Base-by-base conservation (phyloP, 2,888 invertebrate genomes). In the Octonoba sinensis region DNA sequence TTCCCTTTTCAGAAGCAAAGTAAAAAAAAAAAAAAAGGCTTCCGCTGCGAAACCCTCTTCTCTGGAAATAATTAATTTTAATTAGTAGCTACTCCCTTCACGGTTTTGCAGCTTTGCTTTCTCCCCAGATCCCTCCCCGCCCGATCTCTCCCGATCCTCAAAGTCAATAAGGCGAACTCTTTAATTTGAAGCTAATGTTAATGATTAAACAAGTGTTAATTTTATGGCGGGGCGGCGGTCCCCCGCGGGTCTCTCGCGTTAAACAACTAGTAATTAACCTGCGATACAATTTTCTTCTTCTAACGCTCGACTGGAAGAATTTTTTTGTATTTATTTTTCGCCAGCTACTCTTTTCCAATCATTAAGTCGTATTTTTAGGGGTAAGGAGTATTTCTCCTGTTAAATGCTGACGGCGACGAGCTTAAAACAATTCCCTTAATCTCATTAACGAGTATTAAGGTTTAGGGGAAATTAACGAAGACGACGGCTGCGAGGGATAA, bases 201-300 rank as follows among this genome's bases (percentile, higher is more conserved):
- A 81, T 81, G 81, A 81, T 81, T 81, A 81, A 81, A 81, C 81
- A 81, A 81, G 81, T 81, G 81, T 81, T 81, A 81, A 81, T 81
- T 81, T 81, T 81, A 81, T 81, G 81, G 81, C 64, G 74, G 69
- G 79, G 51, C 11, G 73, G 70, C 36, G 59, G 76, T 76, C 67
- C 79, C 78, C 73, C 20, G 67, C 67, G 67, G 81, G 46, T 70
- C 36, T 47, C 22, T 57, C 57, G 70, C 81, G 81, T 81, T 75
- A 81, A 81, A 81, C 81, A 81, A 81, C 70, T 75, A 75, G 81
- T 81, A 81, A 81, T 81, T 81, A 81, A 81, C 81, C 81, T 70
- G 54, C 74, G 81, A 81, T 75, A 75, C 74, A 74, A 44, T 74
- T 72, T 67, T 81, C 74, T 81, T 75, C 64, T 81, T 70, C 20